Evolutionary conservation across 2,888 invertebrate genomes (phyloP).

Genomic region (Notocelia uddmanniana): DNA sequence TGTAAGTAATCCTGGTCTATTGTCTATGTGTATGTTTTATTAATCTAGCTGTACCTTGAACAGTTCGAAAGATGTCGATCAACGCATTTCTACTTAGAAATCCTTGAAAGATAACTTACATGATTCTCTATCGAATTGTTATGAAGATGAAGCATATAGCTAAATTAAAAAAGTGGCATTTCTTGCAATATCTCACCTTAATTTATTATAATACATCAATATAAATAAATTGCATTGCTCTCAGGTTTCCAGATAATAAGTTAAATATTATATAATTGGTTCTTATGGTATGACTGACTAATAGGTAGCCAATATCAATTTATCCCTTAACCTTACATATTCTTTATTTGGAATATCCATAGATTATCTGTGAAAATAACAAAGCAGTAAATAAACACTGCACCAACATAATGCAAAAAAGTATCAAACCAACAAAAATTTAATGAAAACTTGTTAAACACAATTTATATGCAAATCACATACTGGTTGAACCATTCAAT

Average conservation of each 20-base stretch:
- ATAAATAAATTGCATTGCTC: background rate
- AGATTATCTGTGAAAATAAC: background rate
- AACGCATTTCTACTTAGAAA: background rate
- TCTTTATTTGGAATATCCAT: background rate
- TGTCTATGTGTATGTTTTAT: background rate
- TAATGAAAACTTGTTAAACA: slow-evolving; percentile 14
- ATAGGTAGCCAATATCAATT: no score
- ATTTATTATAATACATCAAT: no score
- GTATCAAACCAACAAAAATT: background rate
- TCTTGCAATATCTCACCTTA: background rate
- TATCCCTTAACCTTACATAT: no score
- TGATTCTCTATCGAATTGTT: background rate
- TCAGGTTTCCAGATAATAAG: background rate
- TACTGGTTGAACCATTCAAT: background rate
- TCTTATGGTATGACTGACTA: no score
- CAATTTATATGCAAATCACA: slow-evolving; percentile 17
- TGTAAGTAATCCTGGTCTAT: slow-evolving; percentile 86
- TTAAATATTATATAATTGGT: background rate
- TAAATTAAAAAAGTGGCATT: background rate
- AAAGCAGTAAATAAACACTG: background rate
- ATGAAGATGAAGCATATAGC: background rate
- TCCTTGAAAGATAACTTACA: background rate
- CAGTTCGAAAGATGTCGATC: background rate
- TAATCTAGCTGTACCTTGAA: background rate
- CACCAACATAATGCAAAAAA: background rate